Evolutionary conservation across 2,888 invertebrate genomes (phyloP).

Genomic region (Eledona agricola): DNA sequence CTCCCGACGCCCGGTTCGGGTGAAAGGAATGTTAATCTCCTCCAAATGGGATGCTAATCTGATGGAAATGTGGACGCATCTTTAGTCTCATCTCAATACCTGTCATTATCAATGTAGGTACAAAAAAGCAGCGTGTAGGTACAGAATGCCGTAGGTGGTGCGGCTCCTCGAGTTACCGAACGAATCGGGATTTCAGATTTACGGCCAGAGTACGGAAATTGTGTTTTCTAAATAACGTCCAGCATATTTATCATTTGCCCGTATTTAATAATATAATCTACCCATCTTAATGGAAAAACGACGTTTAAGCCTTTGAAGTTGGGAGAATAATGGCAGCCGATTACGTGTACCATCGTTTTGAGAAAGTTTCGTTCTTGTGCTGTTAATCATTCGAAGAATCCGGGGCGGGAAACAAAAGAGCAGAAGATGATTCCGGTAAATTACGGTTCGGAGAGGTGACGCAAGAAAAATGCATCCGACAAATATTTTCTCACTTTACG

Average conservation of each 20-base stretch:
- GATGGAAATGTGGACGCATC: slow-evolving; percentile 30
- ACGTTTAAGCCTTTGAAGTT: slow-evolving; percentile 17
- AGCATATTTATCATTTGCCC: too few relatives aligned
- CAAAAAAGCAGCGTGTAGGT: too few relatives aligned
- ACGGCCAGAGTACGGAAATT: slow-evolving; percentile 4
- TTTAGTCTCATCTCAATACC: slow-evolving; percentile 27
- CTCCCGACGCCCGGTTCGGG: slow-evolving; percentile 6
- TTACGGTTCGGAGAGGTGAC: too few relatives aligned
- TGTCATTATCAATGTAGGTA: slow-evolving; percentile 22
- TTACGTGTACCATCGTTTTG: too few relatives aligned
- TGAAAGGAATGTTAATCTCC: slow-evolving; percentile 37
- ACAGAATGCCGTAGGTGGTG: too few relatives aligned
- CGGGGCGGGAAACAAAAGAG: too few relatives aligned
- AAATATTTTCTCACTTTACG: slow-evolving; percentile 29
- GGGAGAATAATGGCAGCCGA: slow-evolving; percentile 5
- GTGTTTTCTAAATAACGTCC: too few relatives aligned
- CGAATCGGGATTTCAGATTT: too few relatives aligned
- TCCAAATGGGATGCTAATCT: slow-evolving; percentile 36
- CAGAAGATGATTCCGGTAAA: too few relatives aligned
- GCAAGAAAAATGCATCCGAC: slow-evolving; percentile 17
- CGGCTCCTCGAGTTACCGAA: too few relatives aligned
- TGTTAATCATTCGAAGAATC: neutral
- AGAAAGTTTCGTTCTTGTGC: too few relatives aligned
- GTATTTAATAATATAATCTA: slow-evolving; percentile 21
- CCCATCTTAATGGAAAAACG: slow-evolving; percentile 22